Evolutionary conservation across 2,113 vertebrate species (phyloP), one percentile per base, ranked within the genome.

Genomic region (Phalacrocorax carbo): DNA sequence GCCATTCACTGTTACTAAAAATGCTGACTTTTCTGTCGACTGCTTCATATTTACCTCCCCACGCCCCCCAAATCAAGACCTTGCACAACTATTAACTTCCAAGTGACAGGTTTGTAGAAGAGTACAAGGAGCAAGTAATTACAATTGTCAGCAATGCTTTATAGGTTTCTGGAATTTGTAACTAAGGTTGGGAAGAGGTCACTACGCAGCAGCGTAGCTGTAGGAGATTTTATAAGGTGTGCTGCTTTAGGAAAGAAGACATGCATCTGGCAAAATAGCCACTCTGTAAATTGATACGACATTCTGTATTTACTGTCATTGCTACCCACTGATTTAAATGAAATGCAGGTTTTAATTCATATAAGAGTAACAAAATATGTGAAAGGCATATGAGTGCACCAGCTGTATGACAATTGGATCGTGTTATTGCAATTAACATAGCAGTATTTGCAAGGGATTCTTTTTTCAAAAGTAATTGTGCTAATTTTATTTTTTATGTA

Each of bases 281-380:
- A 55, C 48, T 93, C 68, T 57, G 64, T 96, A 93, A 96, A 84
- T 77, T 83, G 66, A 87, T 82, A 60, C 38, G 70, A 57, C 51
- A 48, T 89, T 82, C 42, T 93, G 3, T 64, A 85, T 93, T 94
- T 96, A 71, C 73, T 94, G 54, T 89, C 72, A 57, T 54, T 94
- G 34, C 71, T 51, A 72, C 83, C 71, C 82, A 73, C 93, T 36
- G 58, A 75, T 93, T 91, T 87, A 90, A 95, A 96, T 95, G 40
- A 97, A 97, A 90, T 85, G 16, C 70, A 90, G 80, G 10, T 71
- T 96, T 96, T 94, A 94, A 86, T 96, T 96, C 21, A 2, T 80
- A 8, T 66, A 58, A 91, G 80, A 92, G 32, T 64, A 88, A 75
- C 55, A 77, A 86, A 96, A 87, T 60, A 83, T 44, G 58, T 30